Evolutionary conservation across 2,113 vertebrate species (phyloP).

Genomic region (Pipra filicauda): DNA sequence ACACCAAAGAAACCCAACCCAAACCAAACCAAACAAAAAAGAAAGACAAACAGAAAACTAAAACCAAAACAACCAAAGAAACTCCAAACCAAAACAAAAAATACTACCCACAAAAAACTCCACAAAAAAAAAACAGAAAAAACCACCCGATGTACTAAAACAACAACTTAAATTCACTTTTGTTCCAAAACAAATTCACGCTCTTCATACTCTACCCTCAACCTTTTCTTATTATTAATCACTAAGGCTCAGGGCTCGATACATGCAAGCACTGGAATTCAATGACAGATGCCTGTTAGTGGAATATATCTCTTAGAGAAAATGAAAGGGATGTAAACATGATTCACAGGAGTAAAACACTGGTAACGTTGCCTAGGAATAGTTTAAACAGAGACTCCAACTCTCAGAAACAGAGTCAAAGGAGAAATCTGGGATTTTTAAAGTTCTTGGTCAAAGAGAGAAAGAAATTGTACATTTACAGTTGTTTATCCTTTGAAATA

Average conservation of each 20-base stretch:
- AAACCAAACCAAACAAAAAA: background rate
- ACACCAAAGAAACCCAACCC: background rate
- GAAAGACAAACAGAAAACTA: background rate
- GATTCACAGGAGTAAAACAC: background rate
- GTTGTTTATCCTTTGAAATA: background rate
- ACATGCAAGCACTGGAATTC: background rate
- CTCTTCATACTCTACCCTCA: background rate
- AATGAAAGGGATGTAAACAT: background rate
- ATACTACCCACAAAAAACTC: background rate
- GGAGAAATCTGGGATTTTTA: background rate
- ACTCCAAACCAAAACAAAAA: background rate
- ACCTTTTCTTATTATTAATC: background rate
- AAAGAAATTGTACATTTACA: background rate
- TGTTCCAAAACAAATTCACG: background rate
- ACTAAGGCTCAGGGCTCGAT: background rate
- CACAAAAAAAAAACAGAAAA: background rate
- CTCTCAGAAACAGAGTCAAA: background rate
- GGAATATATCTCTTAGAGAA: background rate
- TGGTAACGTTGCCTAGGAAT: background rate
- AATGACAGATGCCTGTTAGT: rapidly evolving
- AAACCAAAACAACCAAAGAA: background rate
- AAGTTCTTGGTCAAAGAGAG: background rate
- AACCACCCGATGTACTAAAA: background rate
- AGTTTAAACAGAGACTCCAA: background rate
- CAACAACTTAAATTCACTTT: background rate